Evolutionary conservation across 2,888 invertebrate genomes (phyloP), one percentile per base, ranked within the genome.

Genomic region (Pseudococcus jackbeardsleyi): DNA sequence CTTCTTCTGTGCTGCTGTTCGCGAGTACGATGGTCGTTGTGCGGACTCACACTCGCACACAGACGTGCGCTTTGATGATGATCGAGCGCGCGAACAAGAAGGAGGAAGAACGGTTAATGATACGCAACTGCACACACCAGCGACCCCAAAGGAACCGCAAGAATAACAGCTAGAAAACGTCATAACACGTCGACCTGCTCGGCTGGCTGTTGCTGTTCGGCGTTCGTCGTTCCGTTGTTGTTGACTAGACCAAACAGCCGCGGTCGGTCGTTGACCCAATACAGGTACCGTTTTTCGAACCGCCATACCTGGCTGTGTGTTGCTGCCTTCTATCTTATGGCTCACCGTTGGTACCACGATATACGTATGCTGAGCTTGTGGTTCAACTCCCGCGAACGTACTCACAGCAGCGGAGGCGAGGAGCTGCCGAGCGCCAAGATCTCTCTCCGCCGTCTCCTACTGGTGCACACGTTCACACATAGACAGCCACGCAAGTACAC

Each of bases 261-360:
- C 88, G 88, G 88, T 88, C 88, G 88, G 88, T 88, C 88, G 82
- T 88, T 88, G 88, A 88, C 88, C 88, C 77, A 88, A 82, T 88
- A 59, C 12, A 22, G 64, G 64, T 88, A 88, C 88, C 88, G 88
- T 88, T 88, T 88, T 88, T 72, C 54, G n/a, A 54, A 54, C 85
- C 59, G 79, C 59, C 64, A 19, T 59, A 59, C 59, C 85, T 85
- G 22, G 46, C 82, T 39, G 39, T 39, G n/a, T 39, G n/a, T 39
- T 82, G 82, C 82, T 82, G 26, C 79, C 26, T 42, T 42, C 42
- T n/a, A 17, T 59, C n/a, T n/a, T 59, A 50, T 15, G 17, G 42
- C 46, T 50, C 48, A 12, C 46, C 12, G 48, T 15, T 50, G 48
- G 48, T 50, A 50, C 59, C 59, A 59, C 59, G 59, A 59, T n/a